Evolutionary conservation across 2,797 vertebrate genomes (phyloP), one percentile per base, ranked within the genome.

Genomic region (Periparus ater): DNA sequence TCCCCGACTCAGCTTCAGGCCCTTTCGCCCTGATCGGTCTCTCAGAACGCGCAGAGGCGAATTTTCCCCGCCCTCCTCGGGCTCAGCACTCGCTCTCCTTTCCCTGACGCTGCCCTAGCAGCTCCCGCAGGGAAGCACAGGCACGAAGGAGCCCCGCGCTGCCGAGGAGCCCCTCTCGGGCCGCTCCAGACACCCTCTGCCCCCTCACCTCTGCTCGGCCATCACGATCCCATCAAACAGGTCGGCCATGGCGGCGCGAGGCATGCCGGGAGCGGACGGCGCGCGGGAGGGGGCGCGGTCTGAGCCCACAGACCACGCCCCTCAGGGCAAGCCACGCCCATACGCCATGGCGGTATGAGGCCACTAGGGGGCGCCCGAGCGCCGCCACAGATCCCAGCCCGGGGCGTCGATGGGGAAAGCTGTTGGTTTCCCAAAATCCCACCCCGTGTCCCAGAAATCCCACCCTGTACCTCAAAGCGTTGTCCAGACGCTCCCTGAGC

Each of bases 231-330:
- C 84, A 27, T 86, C 84, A 30, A 86, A 86, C 57, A 86, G 66
- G 18, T 78, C 84, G 0, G 74, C 84, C 84, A 86, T 86, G 42
- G 21, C 21, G 57, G 25, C 57, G 65, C 65, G 12, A 3, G 7
- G 74, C 84, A 78, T 34, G 65, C 74, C 65, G 84, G 84, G 65
- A 86, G 8, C 21, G 48, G 30, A 77, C 55, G 57, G 57, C 11
- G 83, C 8, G 48, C n/a, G n/a, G 7, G 23, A 77, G 55, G 63
- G 34, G 73, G 73, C 48, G 83, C 5, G 55, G 20, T 0, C 3
- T 0, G 1, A 0, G 6, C 0, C 0, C 2, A 0, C 0, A 1
- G 0, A 0, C 2, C 45, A 1, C 71, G 32, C 27, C 21, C 73
- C 12, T 5, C 2, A 0, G 0, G 0, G 6, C 2, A 3, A 45